Evolutionary conservation across 2,113 vertebrate genomes (phyloP).

Genomic region (Paedocypris sp.): DNA sequence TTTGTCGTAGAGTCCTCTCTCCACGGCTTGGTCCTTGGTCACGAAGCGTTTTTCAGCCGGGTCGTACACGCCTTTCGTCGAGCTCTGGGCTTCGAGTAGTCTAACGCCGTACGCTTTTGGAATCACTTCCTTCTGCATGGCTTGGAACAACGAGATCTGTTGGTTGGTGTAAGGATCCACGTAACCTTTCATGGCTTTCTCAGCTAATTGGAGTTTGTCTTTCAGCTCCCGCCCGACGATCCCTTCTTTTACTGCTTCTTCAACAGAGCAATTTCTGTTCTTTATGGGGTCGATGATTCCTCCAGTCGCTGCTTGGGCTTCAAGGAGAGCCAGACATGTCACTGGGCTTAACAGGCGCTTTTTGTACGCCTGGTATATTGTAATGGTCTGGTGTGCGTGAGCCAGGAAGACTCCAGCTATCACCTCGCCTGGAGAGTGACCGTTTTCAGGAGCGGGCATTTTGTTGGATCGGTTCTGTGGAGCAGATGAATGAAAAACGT

Average conservation of each 20-base stretch:
- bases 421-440: conserved; percentile 20
- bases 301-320: conserved; percentile 82
- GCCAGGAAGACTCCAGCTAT: conserved; percentile 80
- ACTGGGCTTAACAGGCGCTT: conserved; percentile 76
- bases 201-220: conserved; percentile 78
- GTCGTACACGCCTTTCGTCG: conserved; percentile 74
- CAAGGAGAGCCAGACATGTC: conserved; percentile 79
- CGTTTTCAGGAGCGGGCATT: conserved; percentile 32
- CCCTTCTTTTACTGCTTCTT: conserved; percentile 73
- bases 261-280: conserved; percentile 69
- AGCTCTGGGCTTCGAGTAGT: conserved; percentile 80
- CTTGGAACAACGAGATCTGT: conserved; percentile 84
- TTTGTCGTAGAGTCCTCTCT: conserved; percentile 78
- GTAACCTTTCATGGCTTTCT: conserved; percentile 74
- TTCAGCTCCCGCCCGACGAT: conserved; percentile 79
- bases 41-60: conserved; percentile 71
- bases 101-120: conserved; percentile 78
- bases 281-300: conserved; percentile 79
- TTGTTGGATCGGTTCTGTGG: conserved; percentile 3
- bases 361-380: conserved; percentile 88
- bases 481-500: neutral
- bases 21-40: conserved; percentile 72
- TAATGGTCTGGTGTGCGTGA: conserved; percentile 72
- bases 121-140: conserved; percentile 86
- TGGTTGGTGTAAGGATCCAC: conserved; percentile 75